Evolutionary conservation across 1,140 invertebrate genomes (phyloP).

Genomic region (Drosophila pectinifera): DNA sequence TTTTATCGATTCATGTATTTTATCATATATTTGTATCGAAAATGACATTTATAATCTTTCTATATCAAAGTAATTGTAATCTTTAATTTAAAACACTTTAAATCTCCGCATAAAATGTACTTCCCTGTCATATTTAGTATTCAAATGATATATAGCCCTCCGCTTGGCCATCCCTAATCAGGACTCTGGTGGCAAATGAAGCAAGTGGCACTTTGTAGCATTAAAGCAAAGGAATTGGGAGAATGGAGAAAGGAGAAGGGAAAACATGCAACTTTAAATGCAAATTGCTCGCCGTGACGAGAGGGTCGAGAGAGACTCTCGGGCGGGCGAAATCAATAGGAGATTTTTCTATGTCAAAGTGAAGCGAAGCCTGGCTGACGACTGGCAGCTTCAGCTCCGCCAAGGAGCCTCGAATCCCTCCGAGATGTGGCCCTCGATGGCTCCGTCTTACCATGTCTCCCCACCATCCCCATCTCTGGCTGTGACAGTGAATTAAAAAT

Average conservation of each 20-base stretch:
- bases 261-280: slow-evolving; percentile 67
- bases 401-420: slow-evolving; percentile 18
- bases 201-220: slow-evolving; percentile 72
- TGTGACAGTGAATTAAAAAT: slow-evolving; percentile 70
- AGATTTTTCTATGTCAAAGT: slow-evolving; percentile 81
- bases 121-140: not conserved
- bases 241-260: not conserved
- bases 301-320: not conserved
- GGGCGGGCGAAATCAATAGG: slow-evolving; percentile 68
- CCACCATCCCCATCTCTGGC: slow-evolving; percentile 17
- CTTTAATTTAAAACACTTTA: not conserved
- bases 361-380: slow-evolving; percentile 38
- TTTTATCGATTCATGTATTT: too few species aligned
- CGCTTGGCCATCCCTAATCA: slow-evolving; percentile 9
- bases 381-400: not conserved
- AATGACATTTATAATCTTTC: too few species aligned
- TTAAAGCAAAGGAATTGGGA: slow-evolving; percentile 62
- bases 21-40: too few species aligned
- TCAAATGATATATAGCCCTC: not conserved
- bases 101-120: not conserved
- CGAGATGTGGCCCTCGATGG: slow-evolving; percentile 8
- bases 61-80: not conserved
- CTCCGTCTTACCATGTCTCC: too few species aligned
- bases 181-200: slow-evolving; percentile 36
- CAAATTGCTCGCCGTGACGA: slow-evolving; percentile 64